These are phyloP conservation scores for Antrozous pallidus DNA, from an alignment of 2,797 vertebrate genomes.

Conservation along the genomic window DNA sequence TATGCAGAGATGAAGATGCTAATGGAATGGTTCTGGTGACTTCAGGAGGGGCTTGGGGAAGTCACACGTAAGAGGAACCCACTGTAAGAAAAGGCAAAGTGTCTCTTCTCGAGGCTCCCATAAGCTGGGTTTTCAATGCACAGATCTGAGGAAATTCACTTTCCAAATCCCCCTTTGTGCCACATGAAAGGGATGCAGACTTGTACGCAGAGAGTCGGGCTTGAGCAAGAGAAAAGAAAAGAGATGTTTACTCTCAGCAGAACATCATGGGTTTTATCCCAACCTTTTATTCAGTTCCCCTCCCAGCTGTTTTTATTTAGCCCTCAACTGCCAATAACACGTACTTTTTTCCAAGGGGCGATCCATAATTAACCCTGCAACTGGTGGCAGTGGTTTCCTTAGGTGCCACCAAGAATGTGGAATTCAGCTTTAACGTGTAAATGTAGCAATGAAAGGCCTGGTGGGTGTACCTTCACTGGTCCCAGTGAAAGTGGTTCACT, in stretches of 20 bases:
- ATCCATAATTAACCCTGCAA: conserved; percentile 90
- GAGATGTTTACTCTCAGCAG: conserved; percentile 80
- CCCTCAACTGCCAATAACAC: conserved; percentile 84
- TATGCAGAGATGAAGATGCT: conserved; percentile 69
- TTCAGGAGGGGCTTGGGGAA: conserved; percentile 76
- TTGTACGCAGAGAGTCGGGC: conserved; percentile 71
- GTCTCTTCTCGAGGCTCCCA: conserved; percentile 76
- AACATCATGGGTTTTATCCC: conserved; percentile 78
- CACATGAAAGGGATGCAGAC: conserved; percentile 83
- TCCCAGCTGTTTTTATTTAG: conserved; percentile 90
- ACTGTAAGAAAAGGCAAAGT: conserved; percentile 76
- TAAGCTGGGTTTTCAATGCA: conserved; percentile 79
- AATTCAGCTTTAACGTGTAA: conserved; percentile 41
- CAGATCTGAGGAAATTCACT: conserved; percentile 81
- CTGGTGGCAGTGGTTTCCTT: conserved; percentile 82
- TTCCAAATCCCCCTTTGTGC: conserved; percentile 81
- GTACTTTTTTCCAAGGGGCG: conserved; percentile 86
- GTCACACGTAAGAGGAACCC: conserved; percentile 74
- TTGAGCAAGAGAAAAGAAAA: conserved; percentile 79
- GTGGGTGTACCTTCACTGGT: neutral
- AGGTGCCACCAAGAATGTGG: conserved; percentile 81
- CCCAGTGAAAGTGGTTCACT: neutral
- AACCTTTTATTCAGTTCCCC: conserved; percentile 75
- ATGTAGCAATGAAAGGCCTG: neutral
- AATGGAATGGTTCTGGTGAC: conserved; percentile 77